A percentile compares a stretch with the other conserved stretches of the same genome.
These are phyloP conservation scores for Archips xylosteana DNA, from an alignment of 2,888 invertebrate species.

Conservation along the genomic window DNA sequence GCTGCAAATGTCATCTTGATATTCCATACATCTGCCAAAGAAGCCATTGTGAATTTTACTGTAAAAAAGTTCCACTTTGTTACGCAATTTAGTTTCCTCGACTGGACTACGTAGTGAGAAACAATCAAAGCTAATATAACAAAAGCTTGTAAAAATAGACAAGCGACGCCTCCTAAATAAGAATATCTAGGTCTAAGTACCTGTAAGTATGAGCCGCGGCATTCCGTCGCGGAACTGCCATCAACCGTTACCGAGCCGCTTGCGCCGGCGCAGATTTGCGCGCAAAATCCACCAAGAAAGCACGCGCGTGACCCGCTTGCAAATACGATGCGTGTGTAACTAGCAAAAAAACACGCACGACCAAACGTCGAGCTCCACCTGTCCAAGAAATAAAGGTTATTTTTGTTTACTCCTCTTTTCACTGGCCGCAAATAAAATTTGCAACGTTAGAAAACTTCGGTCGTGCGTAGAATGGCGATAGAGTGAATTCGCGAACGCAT, in stretches of 20 bases:
- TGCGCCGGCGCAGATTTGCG: conserved; percentile 71
- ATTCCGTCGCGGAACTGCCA: conserved; percentile 75
- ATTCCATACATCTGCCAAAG: no score
- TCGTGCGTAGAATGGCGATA: conserved; percentile 73
- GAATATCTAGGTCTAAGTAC: conserved; percentile 34
- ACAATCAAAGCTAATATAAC: not conserved
- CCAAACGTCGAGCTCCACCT: not conserved
- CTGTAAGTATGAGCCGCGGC: conserved; percentile 56
- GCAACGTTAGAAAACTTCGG: conserved; percentile 70
- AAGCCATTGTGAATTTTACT: no score
- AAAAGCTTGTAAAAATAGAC: conserved; percentile 22
- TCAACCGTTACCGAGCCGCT: conserved; percentile 77
- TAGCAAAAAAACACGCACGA: conserved; percentile 18
- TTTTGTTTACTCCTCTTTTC: conserved; percentile 55
- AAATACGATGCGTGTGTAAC: conserved; percentile 64
- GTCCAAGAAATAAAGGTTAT: conserved; percentile 51
- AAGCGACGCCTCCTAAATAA: conserved; percentile 23
- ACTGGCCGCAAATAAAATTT: conserved; percentile 52
- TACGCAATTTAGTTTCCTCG: no score
- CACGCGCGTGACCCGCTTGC: conserved; percentile 78
- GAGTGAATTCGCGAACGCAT: conserved; percentile 76
- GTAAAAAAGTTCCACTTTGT: no score
- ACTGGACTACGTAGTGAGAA: not conserved
- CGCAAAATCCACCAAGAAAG: conserved; percentile 83
- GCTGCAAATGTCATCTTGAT: no score